A percentile compares a stretch with the other conserved stretches of the same genome.
These are phyloP conservation scores for Drosophila kikkawai DNA, from an alignment of 1,140 invertebrate species.

Conservation along the genomic window DNA sequence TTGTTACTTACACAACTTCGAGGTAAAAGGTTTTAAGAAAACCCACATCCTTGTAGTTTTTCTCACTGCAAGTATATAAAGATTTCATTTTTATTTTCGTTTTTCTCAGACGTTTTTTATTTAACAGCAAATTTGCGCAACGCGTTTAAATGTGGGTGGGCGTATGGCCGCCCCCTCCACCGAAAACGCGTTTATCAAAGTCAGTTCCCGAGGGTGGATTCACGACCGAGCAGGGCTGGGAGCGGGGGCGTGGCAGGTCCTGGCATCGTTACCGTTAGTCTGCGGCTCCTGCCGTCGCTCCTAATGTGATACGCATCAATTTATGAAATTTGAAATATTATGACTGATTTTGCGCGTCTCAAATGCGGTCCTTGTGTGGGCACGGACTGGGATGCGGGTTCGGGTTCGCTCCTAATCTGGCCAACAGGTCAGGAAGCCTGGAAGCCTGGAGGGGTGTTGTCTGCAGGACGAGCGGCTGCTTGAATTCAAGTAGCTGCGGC, in stretches of 20 bases:
- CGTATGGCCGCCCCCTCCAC: conserved; percentile 37
- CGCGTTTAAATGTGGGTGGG: conserved; percentile 66
- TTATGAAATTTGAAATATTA: conserved; percentile 83
- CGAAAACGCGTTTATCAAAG: conserved; percentile 75
- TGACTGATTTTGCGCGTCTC: conserved; percentile 71
- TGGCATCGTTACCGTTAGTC: conserved; percentile 56
- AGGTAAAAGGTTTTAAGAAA: neutral
- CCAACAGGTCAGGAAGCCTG: conserved; percentile 40
- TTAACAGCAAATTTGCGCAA: conserved; percentile 52
- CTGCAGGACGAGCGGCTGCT: conserved; percentile 23
- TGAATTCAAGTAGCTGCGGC: conserved; percentile 59
- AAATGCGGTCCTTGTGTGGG: conserved; percentile 36
- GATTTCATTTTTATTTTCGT: conserved; percentile 17
- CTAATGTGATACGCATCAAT: conserved; percentile 82
- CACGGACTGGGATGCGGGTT: conserved; percentile 1
- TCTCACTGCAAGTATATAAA: conserved; percentile 12
- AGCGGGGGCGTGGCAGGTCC: conserved; percentile 16
- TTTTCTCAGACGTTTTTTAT: conserved; percentile 33
- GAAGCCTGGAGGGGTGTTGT: neutral
- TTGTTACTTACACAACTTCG: neutral
- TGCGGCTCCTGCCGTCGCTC: conserved; percentile 49
- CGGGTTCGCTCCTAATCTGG: conserved; percentile 43
- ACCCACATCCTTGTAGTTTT: neutral
- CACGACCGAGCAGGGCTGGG: neutral
- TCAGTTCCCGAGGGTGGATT: conserved; percentile 68